These are phyloP conservation scores for Cairina moschata DNA, from an alignment of 2,113 vertebrate genomes.

Conservation along the genomic window DNA sequence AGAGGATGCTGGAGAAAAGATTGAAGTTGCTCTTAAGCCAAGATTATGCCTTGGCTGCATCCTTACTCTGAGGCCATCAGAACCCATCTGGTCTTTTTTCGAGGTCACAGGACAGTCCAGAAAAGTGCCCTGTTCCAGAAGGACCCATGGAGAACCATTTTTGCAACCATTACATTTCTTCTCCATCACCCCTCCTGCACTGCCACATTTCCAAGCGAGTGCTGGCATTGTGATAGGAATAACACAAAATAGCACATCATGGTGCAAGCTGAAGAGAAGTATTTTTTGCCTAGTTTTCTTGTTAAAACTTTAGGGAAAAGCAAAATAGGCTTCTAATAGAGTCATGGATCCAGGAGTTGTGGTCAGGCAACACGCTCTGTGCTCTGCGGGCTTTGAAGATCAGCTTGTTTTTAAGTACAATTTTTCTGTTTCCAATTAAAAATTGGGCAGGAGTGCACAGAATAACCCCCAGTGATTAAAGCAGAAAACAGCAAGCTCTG, in stretches of 20 bases:
- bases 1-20: background rate
- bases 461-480: background rate
- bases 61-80: background rate
- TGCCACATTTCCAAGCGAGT: background rate
- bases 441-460: background rate
- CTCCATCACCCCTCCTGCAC: background rate
- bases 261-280: background rate
- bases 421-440: background rate
- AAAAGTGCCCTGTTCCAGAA: background rate
- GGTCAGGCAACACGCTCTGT: background rate
- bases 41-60: background rate
- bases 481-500: background rate
- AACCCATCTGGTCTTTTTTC: too few species aligned
- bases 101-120: background rate
- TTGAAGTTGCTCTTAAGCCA: background rate
- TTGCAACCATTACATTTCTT: background rate
- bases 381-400: background rate
- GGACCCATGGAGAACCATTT: background rate
- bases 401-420: background rate
- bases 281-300: background rate
- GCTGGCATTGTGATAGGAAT: background rate
- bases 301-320: background rate
- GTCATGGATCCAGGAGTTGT: background rate
- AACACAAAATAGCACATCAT: background rate
- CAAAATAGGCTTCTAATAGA: background rate